Conservation (phyloP, 2,113 vertebrate species). For the Centropus bengalensis region DNA sequence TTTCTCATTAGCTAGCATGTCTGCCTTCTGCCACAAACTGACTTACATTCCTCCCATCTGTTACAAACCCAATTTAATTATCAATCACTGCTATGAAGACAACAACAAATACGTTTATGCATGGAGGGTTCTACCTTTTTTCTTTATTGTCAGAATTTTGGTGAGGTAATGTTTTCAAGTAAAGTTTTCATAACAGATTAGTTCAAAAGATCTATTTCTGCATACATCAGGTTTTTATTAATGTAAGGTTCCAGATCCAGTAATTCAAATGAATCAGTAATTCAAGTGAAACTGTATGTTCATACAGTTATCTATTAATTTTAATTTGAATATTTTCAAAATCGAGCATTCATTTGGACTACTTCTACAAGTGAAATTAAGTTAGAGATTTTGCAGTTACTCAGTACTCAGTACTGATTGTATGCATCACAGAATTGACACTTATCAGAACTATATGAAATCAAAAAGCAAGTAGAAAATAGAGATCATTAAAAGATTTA, state of each 20-base stretch:
- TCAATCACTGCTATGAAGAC: background rate
- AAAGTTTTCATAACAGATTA: background rate
- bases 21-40: constrained; percentile 66
- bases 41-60: constrained; percentile 68
- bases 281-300: background rate
- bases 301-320: background rate
- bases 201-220: background rate
- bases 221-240: background rate
- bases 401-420: background rate
- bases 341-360: background rate
- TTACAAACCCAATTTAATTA: constrained; percentile 62
- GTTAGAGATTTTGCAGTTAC: background rate
- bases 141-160: background rate
- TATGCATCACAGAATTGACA: background rate
- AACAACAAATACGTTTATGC: constrained; percentile 18
- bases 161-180: background rate
- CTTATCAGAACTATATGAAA: background rate
- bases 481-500: background rate
- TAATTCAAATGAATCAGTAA: background rate
- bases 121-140: background rate
- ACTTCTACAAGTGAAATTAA: background rate
- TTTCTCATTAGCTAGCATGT: constrained; percentile 46
- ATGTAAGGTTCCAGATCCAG: background rate
- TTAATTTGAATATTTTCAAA: background rate
- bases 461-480: background rate